phyloP scores from a whole-genome alignment of 2,888 invertebrate species.

The Microdon myrmicae region DNA sequence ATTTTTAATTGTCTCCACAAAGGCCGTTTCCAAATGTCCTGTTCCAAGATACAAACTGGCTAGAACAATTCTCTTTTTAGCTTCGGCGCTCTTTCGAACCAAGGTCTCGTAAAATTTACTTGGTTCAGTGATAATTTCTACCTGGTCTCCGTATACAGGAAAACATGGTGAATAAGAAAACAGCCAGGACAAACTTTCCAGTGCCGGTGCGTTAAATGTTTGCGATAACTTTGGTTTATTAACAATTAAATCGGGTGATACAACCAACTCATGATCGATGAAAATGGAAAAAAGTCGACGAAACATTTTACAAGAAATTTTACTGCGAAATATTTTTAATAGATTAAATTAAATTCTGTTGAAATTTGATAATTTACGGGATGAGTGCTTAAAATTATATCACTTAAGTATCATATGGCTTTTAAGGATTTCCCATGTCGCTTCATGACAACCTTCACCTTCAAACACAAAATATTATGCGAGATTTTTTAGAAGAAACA shows the following conservation, averaged over 20 bases:
- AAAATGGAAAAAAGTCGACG: slow-evolving; percentile 63
- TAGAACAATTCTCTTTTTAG: slow-evolving; percentile 79
- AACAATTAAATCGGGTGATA: slow-evolving; percentile 58
- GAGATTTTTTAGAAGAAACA: too few species aligned
- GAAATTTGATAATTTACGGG: neutral
- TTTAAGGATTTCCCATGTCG: too few species aligned
- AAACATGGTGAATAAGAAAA: slow-evolving; percentile 75
- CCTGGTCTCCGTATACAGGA: slow-evolving; percentile 74
- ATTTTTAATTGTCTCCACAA: slow-evolving; percentile 77
- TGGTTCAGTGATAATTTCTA: slow-evolving; percentile 81
- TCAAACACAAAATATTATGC: too few species aligned
- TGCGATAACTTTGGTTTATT: slow-evolving; percentile 57
- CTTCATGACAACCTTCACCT: too few species aligned
- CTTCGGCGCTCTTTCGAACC: slow-evolving; percentile 73
- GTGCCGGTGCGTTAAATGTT: slow-evolving; percentile 58
- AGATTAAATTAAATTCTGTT: neutral
- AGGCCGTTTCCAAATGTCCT: slow-evolving; percentile 80
- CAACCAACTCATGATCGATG: slow-evolving; percentile 59
- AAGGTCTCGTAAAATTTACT: slow-evolving; percentile 80
- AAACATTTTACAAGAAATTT: slow-evolving; percentile 43
- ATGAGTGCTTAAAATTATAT: too few species aligned
- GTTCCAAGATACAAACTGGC: slow-evolving; percentile 95
- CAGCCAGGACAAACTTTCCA: slow-evolving; percentile 73
- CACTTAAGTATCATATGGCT: too few species aligned
- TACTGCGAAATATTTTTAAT: neutral